Percentiles rank a stretch among this genome's conserved stretches.
Evolutionary conservation across 2,888 invertebrate genomes (phyloP).

Genomic region (Epicampocera succincta): DNA sequence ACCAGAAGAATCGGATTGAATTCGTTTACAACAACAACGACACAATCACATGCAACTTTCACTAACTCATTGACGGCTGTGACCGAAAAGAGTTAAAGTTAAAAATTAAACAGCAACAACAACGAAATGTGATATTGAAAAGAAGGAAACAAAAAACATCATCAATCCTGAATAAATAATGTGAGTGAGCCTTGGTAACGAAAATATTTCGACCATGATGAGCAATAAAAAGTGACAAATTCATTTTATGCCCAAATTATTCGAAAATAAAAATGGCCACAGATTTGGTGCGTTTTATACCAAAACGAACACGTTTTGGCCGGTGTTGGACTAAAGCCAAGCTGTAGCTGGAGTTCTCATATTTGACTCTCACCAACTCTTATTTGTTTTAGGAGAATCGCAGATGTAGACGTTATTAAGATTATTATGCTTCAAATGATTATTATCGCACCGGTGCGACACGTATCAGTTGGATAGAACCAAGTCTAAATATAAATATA

Average conservation of each 20-base stretch:
- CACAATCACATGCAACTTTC: constrained; percentile 22
- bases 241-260: constrained; percentile 61
- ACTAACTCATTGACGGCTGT: constrained; percentile 40
- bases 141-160: constrained; percentile 27
- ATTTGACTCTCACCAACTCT: too few relatives aligned
- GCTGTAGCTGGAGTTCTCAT: too few relatives aligned
- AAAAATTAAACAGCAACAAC: constrained; percentile 42
- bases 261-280: constrained; percentile 3
- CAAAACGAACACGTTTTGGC: too few relatives aligned
- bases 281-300: constrained; percentile 13
- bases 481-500: too few relatives aligned
- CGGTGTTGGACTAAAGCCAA: too few relatives aligned
- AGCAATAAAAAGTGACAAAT: constrained; percentile 66
- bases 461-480: too few relatives aligned
- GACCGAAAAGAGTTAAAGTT: constrained; percentile 55
- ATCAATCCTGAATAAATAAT: constrained; percentile 68
- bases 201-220: constrained; percentile 64
- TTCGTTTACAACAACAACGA: constrained; percentile 41
- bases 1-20: constrained; percentile 39
- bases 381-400: too few relatives aligned
- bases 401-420: too few relatives aligned
- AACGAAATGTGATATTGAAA: constrained; percentile 20
- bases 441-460: too few relatives aligned
- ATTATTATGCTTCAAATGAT: too few relatives aligned
- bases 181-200: constrained; percentile 44